phyloP scores from a whole-genome alignment of 2,797 vertebrate genomes.

The Peromyscus nudipes region DNA sequence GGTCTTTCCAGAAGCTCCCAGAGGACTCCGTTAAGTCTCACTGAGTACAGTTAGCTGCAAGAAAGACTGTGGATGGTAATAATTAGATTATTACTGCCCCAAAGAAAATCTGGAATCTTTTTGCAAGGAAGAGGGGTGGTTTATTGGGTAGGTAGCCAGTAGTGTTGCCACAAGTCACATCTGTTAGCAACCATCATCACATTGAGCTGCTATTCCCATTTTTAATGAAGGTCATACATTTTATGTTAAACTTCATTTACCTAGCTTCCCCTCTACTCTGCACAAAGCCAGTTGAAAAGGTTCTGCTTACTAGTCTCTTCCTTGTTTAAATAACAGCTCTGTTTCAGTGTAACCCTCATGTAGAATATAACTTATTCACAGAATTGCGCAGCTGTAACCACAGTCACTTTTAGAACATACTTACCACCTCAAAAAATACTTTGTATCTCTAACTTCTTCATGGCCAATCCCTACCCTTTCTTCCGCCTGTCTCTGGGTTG shows the following conservation, averaged over 20 bases:
- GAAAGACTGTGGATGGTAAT: conserved; percentile 8
- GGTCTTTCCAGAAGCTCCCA: background rate
- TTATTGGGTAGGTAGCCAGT: background rate
- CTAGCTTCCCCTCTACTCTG: background rate
- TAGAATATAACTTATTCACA: background rate
- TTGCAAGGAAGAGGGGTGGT: background rate
- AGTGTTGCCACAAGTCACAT: background rate
- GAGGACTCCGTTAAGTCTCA: background rate
- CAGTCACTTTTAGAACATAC: conserved; percentile 3
- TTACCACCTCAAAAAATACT: background rate
- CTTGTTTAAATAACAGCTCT: background rate
- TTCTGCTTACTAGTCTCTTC: background rate
- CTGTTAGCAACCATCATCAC: conserved; percentile 12
- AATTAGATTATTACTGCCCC: conserved; percentile 16
- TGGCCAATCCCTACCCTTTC: background rate
- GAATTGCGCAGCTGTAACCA: background rate
- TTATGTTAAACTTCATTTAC: conserved; percentile 18
- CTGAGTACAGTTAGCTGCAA: background rate
- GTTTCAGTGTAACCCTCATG: background rate
- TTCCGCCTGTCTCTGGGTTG: background rate
- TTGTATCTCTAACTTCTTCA: background rate
- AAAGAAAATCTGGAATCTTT: conserved; percentile 58
- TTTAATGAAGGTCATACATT: background rate
- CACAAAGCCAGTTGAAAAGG: background rate
- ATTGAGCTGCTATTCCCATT: conserved; percentile 47